These are phyloP conservation scores for Machimus atricapillus DNA, from an alignment of 2,888 invertebrate species.

Conservation along the genomic window DNA sequence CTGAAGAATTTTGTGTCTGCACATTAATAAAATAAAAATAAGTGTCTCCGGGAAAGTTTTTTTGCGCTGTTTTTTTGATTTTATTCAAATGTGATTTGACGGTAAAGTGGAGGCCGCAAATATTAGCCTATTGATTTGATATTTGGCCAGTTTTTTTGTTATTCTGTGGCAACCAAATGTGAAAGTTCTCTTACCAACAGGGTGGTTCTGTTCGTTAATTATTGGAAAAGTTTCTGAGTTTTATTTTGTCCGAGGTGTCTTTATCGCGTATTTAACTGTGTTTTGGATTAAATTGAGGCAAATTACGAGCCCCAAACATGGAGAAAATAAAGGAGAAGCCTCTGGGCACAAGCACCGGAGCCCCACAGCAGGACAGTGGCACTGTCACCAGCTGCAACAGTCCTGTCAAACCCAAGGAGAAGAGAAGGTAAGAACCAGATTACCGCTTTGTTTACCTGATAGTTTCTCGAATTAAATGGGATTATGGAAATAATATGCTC, in stretches of 20 bases:
- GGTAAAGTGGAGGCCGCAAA: slow-evolving; percentile 16
- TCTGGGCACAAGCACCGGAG: neutral
- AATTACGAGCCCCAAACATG: neutral
- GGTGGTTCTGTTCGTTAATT: neutral
- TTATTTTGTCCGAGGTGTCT: neutral
- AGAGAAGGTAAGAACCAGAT: slow-evolving; percentile 70
- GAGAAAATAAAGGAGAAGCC: slow-evolving; percentile 24
- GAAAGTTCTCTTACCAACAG: slow-evolving; percentile 10
- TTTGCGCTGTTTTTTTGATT: neutral
- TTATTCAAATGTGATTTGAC: neutral
- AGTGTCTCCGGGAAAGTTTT: neutral
- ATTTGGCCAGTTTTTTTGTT: neutral
- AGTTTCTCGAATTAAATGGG: neutral
- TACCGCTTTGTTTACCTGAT: neutral
- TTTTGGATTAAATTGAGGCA: neutral
- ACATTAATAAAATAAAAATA: neutral
- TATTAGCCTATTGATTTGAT: neutral
- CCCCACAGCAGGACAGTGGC: neutral
- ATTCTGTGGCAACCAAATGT: slow-evolving; percentile 1
- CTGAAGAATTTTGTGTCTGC: neutral
- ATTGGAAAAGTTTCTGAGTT: neutral
- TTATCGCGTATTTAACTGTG: neutral
- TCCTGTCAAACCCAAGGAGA: slow-evolving; percentile 68
- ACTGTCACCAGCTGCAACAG: slow-evolving; percentile 49
- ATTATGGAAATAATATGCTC: neutral